Evolutionary conservation across 2,113 vertebrate species (phyloP).

Genomic region (Heterotis niloticus): DNA sequence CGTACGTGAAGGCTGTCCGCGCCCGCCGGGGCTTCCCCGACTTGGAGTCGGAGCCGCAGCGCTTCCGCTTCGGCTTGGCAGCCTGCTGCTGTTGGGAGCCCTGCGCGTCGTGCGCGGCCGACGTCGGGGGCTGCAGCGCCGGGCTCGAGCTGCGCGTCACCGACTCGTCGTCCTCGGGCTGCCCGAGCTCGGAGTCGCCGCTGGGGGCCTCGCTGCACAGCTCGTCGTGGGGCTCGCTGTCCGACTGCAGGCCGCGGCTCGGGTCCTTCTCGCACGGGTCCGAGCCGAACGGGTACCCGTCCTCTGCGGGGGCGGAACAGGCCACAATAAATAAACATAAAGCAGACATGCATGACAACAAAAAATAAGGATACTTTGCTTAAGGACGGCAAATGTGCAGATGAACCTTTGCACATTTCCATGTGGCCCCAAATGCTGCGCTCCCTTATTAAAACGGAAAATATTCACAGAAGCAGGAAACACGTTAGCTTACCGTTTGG

Average conservation of each 20-base stretch:
- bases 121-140: constrained; percentile 33
- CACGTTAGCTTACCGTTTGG: too few species aligned
- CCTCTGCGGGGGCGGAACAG: constrained; percentile 53
- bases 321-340: not conserved
- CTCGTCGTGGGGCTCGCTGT: constrained; percentile 70
- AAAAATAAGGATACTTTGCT: not conserved
- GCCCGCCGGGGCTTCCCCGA: constrained; percentile 86
- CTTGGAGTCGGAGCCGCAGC: constrained; percentile 86
- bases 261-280: constrained; percentile 66
- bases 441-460: too few species aligned
- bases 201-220: constrained; percentile 62
- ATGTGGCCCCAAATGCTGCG: too few species aligned
- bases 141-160: constrained; percentile 53
- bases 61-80: constrained; percentile 81
- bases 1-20: constrained; percentile 92
- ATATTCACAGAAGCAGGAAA: too few species aligned
- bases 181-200: constrained; percentile 54
- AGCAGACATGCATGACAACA: too few species aligned
- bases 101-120: constrained; percentile 47
- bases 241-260: constrained; percentile 58
- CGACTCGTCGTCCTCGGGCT: constrained; percentile 55
- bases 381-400: not conserved
- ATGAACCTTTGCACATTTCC: not conserved
- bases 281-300: constrained; percentile 67
- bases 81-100: constrained; percentile 31